phyloP scores from a whole-genome alignment of 2,888 invertebrate genomes.

The Lumbricus terrestris region DNA sequence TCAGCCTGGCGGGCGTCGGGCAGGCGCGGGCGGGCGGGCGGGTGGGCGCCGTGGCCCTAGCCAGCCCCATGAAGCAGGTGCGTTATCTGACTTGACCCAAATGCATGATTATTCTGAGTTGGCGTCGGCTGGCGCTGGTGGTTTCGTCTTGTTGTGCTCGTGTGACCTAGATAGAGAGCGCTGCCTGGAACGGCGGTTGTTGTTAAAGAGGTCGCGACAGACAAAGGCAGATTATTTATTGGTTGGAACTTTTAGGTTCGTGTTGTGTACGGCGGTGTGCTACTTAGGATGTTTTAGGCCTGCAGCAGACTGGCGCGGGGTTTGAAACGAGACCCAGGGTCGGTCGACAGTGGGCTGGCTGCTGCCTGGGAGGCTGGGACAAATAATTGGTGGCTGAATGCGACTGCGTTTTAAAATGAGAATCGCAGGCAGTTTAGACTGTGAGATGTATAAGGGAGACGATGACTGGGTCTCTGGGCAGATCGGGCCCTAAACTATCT shows the following conservation, averaged over 20 bases:
- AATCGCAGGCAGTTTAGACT: too few relatives aligned
- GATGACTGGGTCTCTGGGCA: too few relatives aligned
- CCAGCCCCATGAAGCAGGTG: neutral
- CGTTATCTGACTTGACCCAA: slow-evolving; percentile 9
- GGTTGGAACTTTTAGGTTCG: neutral
- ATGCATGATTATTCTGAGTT: neutral
- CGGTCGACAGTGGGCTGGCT: too few relatives aligned
- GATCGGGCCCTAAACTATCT: too few relatives aligned
- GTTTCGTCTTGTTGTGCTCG: neutral
- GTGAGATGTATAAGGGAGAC: too few relatives aligned
- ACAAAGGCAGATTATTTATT: neutral
- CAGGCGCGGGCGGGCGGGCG: neutral
- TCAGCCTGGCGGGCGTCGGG: neutral
- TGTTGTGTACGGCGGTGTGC: neutral
- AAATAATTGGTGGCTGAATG: neutral
- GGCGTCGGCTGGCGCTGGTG: neutral
- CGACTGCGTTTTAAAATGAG: too few relatives aligned
- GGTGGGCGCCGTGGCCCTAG: neutral
- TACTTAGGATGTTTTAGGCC: too few relatives aligned
- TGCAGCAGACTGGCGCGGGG: neutral
- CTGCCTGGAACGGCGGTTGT: neutral
- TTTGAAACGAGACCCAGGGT: neutral
- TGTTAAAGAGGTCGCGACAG: neutral
- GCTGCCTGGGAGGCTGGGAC: too few relatives aligned
- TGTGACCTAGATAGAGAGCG: neutral